A percentile compares a stretch with the other conserved stretches of the same genome.
These are phyloP conservation scores for Antennarius striatus DNA, from an alignment of 2,113 vertebrate genomes.

Conservation along the genomic window DNA sequence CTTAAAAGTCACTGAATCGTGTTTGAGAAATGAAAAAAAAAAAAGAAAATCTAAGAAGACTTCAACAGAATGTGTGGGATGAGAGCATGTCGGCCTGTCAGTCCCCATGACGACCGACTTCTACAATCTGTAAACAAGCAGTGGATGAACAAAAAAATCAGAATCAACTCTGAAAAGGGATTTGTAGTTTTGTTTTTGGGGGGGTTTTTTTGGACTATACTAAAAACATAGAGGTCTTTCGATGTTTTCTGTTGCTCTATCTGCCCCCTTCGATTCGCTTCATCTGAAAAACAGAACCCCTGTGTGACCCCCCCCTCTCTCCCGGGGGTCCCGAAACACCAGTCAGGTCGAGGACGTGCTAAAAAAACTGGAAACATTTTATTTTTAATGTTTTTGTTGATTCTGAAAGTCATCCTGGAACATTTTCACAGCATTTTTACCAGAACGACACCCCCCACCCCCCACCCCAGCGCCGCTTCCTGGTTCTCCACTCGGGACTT, in stretches of 20 bases:
- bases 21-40: constrained; percentile 30
- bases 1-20: constrained; percentile 71
- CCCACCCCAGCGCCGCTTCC: constrained; percentile 36
- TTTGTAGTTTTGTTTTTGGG: constrained; percentile 41
- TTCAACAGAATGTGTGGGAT: constrained; percentile 71
- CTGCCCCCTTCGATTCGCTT: constrained; percentile 44
- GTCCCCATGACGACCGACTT: constrained; percentile 55
- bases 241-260: constrained; percentile 59
- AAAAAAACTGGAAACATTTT: constrained; percentile 49
- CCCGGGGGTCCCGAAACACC: constrained; percentile 23
- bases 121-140: constrained; percentile 57
- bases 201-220: constrained; percentile 33
- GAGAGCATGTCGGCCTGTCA: constrained; percentile 53
- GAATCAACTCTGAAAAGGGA: constrained; percentile 33
- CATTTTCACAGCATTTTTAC: constrained; percentile 38
- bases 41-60: constrained; percentile 52
- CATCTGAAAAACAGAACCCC: constrained; percentile 53
- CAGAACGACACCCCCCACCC: constrained; percentile 2
- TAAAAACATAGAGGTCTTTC: constrained; percentile 53
- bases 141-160: constrained; percentile 50
- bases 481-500: constrained; percentile 52
- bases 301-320: constrained; percentile 20
- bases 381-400: constrained; percentile 40
- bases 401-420: constrained; percentile 54
- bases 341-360: constrained; percentile 28